Conservation (phyloP, 2,113 vertebrate species). For the Sminthopsis crassicaudata region DNA sequence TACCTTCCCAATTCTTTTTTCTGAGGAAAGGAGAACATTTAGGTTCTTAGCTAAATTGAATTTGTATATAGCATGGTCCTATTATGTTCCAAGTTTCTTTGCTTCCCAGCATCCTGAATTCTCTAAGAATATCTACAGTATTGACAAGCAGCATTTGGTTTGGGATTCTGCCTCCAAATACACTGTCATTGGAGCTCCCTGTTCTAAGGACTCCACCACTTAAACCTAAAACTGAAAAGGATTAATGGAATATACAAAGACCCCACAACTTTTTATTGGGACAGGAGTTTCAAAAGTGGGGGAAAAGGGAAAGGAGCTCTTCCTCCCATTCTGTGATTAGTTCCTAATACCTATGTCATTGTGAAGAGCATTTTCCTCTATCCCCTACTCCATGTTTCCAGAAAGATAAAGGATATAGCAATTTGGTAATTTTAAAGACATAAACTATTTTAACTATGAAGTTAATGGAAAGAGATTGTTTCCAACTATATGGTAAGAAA, state of each 20-base stretch:
- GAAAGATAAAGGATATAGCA: background rate
- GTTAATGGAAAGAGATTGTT: background rate
- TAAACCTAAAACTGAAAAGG: background rate
- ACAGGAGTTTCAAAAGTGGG: background rate
- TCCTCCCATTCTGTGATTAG: background rate
- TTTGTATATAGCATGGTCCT: background rate
- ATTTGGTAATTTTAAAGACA: no score
- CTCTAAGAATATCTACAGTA: background rate
- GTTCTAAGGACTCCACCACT: background rate
- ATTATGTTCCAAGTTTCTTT: background rate
- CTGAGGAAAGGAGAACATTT: background rate
- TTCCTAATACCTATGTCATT: background rate
- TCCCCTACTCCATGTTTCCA: background rate
- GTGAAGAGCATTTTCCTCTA: background rate
- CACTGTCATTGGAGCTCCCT: background rate
- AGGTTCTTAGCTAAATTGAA: background rate
- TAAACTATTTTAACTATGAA: no score
- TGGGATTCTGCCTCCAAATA: background rate
- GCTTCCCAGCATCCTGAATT: background rate
- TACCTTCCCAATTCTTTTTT: background rate
- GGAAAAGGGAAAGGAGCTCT: background rate
- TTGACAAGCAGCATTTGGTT: background rate
- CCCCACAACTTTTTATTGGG: background rate
- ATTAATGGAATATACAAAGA: background rate
- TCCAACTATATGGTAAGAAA: background rate